These are phyloP conservation scores for Maniola jurtina DNA, from an alignment of 1,140 invertebrate genomes.

Conservation along the genomic window DNA sequence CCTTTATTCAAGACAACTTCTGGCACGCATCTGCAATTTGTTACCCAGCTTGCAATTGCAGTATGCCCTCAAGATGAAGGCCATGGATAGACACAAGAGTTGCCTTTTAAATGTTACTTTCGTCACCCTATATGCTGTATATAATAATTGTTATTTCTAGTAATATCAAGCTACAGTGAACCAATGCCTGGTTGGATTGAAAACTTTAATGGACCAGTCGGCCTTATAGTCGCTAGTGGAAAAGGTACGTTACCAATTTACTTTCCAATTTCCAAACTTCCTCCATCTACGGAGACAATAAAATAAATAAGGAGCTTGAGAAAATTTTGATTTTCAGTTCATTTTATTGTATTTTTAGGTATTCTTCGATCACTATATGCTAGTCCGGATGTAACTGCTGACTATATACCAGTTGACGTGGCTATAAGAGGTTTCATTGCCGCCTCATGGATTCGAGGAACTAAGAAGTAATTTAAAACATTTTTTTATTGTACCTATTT, in stretches of 20 bases:
- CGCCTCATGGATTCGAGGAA: conserved; percentile 85
- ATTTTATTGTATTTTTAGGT: conserved; percentile 65
- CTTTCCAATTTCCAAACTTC: too few species aligned
- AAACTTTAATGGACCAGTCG: conserved; percentile 96
- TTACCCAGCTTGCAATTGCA: too few species aligned
- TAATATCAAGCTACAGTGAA: conserved; percentile 83
- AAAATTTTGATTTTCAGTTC: neutral
- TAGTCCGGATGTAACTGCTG: conserved; percentile 82
- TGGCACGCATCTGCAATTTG: too few species aligned
- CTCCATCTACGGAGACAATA: too few species aligned
- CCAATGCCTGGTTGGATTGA: conserved; percentile 93
- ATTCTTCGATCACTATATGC: conserved; percentile 86
- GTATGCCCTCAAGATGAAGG: too few species aligned
- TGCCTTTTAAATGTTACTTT: too few species aligned
- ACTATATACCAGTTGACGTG: conserved; percentile 93
- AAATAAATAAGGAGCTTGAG: too few species aligned
- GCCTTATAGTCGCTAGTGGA: conserved; percentile 85
- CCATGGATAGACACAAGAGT: too few species aligned
- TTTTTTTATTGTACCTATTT: neutral
- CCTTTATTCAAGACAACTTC: too few species aligned
- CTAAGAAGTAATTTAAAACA: conserved; percentile 75
- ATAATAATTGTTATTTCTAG: conserved; percentile 53
- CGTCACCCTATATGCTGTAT: too few species aligned
- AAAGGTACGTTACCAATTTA: conserved; percentile 79
- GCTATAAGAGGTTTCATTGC: conserved; percentile 89